Base-by-base conservation (phyloP, 2,113 vertebrate genomes). In the Rhagologus leucostigma region DNA sequence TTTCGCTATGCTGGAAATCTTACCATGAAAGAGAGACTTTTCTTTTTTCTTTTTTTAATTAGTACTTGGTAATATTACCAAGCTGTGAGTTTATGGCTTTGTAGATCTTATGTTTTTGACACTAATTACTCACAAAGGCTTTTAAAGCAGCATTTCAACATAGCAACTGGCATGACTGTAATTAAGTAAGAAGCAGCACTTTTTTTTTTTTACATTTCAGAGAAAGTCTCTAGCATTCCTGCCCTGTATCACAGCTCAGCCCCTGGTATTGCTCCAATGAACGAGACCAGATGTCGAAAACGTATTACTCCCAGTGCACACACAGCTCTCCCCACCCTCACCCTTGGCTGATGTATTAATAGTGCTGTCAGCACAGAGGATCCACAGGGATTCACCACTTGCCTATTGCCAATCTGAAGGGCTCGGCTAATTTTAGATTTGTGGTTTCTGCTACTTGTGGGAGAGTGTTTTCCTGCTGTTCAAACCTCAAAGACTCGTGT, bases 91-190 rank as follows among this genome's bases (percentile, higher is more conserved):
- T 97, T 98, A 98, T 91, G 81, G 98, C 97, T 98, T 97, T 98
- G 97, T 98, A 98, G 97, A 98, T 98, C 98, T 98, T 98, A 95
- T 96, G 97, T 97, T 98, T 98, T 95, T 98, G 98, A 98, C 98
- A 97, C 97, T 98, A 98, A 98, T 98, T 98, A 98, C 97, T 98
- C 98, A 98, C 98, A 95, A 84, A 98, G 98, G 98, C 97, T 98
- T 98, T 97, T 95, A 81, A 97, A 97, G 92, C 97, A 94, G 95
- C 96, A 96, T 98, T 97, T 97, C 97, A 92, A 96, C 97, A 96
- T 96, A 92, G 97, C 96, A 97, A 97, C 97, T 92, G 95, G 94
- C 95, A 95, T 11, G 96, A 89, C 80, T 91, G 98, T 97, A 97
- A 98, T 97, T 97, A 97, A 97, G 96, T 96, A 96, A 95, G 96